Percentiles rank a stretch among this genome's conserved stretches.
Conservation (phyloP, 1,140 invertebrate species). For the Spodoptera frugiperda region DNA sequence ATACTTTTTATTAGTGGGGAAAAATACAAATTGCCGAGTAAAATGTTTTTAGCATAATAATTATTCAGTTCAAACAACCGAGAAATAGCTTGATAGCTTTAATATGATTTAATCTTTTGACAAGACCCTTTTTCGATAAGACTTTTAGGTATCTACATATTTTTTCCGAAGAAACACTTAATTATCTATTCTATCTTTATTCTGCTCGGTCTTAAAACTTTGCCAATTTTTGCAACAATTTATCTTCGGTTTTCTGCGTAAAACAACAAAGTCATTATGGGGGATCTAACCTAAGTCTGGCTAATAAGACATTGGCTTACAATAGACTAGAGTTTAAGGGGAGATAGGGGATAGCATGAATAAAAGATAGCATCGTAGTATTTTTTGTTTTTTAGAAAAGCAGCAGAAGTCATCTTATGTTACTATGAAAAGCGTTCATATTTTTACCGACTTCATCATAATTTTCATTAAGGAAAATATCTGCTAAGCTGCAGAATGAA, state of each 20-base stretch:
- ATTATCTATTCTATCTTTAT: neutral
- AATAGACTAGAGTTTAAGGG: neutral
- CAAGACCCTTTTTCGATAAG: neutral
- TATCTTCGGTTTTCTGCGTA: neutral
- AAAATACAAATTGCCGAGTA: too few relatives aligned
- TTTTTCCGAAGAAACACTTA: neutral
- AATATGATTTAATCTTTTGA: neutral
- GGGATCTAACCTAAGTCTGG: neutral
- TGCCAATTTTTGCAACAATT: neutral
- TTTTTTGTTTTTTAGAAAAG: too few relatives aligned
- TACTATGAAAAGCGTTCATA: too few relatives aligned
- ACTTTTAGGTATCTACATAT: too few relatives aligned
- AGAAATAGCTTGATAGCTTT: neutral
- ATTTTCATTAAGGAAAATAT: too few relatives aligned
- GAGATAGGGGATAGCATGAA: neutral
- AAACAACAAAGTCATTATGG: neutral
- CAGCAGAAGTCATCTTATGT: too few relatives aligned
- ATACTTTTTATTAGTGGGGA: too few relatives aligned
- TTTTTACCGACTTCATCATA: too few relatives aligned
- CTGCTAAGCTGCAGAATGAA: too few relatives aligned
- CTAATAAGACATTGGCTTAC: neutral
- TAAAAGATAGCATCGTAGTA: neutral
- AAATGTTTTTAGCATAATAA: too few relatives aligned
- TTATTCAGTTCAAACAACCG: neutral
- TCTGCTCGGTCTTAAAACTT: neutral